phyloP scores from a whole-genome alignment of 2,113 vertebrate genomes.

The Colius striatus region DNA sequence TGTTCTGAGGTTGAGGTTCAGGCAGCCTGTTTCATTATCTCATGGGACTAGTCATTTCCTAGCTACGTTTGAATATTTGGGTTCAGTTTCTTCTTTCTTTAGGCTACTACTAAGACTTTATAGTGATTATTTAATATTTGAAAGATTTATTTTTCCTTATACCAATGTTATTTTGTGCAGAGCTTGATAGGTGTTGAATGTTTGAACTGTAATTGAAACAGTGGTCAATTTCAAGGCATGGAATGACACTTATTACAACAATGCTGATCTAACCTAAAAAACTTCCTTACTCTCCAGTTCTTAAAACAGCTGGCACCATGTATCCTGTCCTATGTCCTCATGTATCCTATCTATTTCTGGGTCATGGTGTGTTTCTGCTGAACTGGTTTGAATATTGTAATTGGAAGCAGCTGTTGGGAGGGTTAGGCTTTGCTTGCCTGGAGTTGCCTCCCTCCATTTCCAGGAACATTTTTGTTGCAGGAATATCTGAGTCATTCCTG shows the following conservation, averaged over 20 bases:
- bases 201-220: slow-evolving; percentile 3
- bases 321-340: not conserved
- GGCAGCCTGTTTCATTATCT: not conserved
- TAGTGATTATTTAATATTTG: not conserved
- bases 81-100: not conserved
- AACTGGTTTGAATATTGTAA: slow-evolving; percentile 23
- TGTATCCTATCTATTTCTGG: not conserved
- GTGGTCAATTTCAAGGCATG: not conserved
- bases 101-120: not conserved
- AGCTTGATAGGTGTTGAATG: not conserved
- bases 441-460: slow-evolving; percentile 1
- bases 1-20: not conserved
- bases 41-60: not conserved
- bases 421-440: not conserved
- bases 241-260: not conserved
- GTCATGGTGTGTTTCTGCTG: slow-evolving; percentile 33
- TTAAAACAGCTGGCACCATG: not conserved
- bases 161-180: not conserved
- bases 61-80: not conserved
- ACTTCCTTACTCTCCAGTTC: not conserved
- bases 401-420: slow-evolving; percentile 40
- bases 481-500: slow-evolving; percentile 23
- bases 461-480: slow-evolving; percentile 8
- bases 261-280: slow-evolving; percentile 18
- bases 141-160: not conserved